Evolutionary conservation across 2,797 vertebrate species (phyloP), one percentile per base, ranked within the genome.

Genomic region (Cryptoblepharus egeriae): DNA sequence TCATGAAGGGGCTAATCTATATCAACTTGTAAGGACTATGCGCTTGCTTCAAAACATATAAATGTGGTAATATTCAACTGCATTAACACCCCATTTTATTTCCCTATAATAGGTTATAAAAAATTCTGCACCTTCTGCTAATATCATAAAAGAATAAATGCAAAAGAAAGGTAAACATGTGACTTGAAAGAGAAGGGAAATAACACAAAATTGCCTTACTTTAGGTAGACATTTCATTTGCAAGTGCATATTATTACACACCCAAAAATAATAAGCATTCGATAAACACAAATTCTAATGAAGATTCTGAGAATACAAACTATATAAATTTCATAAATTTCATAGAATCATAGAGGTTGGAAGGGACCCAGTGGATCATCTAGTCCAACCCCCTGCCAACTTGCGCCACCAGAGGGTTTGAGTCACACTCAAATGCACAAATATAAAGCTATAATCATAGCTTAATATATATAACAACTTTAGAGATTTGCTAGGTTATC

Each of bases 21-120:
- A 68, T 24, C 58, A 28, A 30, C 24, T 55, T 67, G 32, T 57
- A 58, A 49, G 75, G 30, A 39, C 24, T 49, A 35, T 55, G 28
- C 75, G 13, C 28, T 79, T 52, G 49, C 73, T 70, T 79, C 70
- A 79, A 15, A 37, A 84, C 45, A 68, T 67, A 16, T 72, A 57
- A 77, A 77, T 39, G 18, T 52, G 26, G 37, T 26, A 63, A 81
- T 32, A 85, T 72, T 18, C 52, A 63, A 39, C 35, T 52, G 55
- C 26, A 75, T 49, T 77, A 79, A 39, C 70, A 82, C 55, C 24
- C 15, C 39, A 35, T 61, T 61, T 70, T 76, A 76, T 28, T 69
- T 49, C 55, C 55, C 26, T 39, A 49, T 12, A 79, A 74, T 81
- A 78, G 55, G 42, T 45, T 30, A 75, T 74, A 70, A 78, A 49